Base-by-base conservation (phyloP, 2,888 invertebrate species). In the Acrocyrtus sp. region DNA sequence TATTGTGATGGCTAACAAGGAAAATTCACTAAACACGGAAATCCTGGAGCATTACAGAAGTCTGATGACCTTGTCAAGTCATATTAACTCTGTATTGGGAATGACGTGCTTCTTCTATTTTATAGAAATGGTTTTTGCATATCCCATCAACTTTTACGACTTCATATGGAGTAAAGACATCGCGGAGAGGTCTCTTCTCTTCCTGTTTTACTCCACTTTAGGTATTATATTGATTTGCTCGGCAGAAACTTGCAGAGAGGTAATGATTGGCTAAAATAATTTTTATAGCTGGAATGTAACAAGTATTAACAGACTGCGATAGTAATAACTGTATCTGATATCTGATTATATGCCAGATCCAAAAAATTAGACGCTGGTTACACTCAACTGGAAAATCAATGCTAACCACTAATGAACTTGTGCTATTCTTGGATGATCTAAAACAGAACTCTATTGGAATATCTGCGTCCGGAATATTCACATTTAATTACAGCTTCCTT, bases 71-170 rank as follows among this genome's bases (percentile, higher is more conserved):
- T 45, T 67, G 1, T 43, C 43, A 3, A 41, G 10, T 3, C 24
- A 60, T 22, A 53, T 67, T 5, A 67, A 67, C n/a, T 41, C 12
- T 6, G 5, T 60, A 1, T 1, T 43, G 8, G 67, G 67, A 1
- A 3, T 45, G 5, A 1, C n/a, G 10, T 3, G 26, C 3, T 19
- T 67, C 1, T n/a, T n/a, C 10, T 67, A 53, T 19, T 29, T 67
- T 6, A 22, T 10, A 1, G 67, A 67, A 24, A 41, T 29, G 1
- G 19, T 60, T 21, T 67, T 67, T 22, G 58, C 53, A 0, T 67
- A 67, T 45, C 58, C 67, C 2, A 24, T 67, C 34, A 67, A 60
- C 29, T 67, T 67, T 41, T 51, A 67, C 29, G 45, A 60, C 29
- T 29, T 67, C 27, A 29, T 60, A 12, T 67, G 58, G 67, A 60